Conservation (phyloP, 2,888 invertebrate genomes). For the Globia sparganii region DNA sequence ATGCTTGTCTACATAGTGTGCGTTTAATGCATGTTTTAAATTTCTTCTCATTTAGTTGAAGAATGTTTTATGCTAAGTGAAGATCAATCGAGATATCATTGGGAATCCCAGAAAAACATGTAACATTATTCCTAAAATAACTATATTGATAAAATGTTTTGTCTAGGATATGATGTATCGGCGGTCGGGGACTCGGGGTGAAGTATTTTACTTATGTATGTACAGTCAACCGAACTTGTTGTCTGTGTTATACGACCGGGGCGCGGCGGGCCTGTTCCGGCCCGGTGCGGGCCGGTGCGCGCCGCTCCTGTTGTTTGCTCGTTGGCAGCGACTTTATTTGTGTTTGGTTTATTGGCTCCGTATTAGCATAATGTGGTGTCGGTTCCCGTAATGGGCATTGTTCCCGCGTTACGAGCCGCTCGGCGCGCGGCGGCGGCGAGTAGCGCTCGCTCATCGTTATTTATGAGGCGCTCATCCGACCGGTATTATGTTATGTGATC, state of each 20-base stretch:
- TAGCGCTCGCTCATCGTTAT: constrained; percentile 26
- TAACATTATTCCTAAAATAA: background rate
- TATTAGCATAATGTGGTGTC: constrained; percentile 69
- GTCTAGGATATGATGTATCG: background rate
- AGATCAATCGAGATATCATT: background rate
- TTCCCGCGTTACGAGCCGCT: constrained; percentile 54
- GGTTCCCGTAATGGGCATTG: constrained; percentile 57
- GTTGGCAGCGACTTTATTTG: constrained; percentile 40
- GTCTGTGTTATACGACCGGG: background rate
- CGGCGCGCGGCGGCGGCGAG: background rate
- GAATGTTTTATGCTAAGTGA: background rate
- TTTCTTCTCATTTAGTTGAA: too few species aligned
- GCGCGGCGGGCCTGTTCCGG: background rate
- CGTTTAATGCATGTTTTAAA: too few species aligned
- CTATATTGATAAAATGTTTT: background rate
- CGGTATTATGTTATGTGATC: constrained; percentile 15
- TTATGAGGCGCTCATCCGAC: constrained; percentile 33
- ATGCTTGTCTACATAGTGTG: too few species aligned
- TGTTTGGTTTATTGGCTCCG: constrained; percentile 66
- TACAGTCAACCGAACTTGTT: background rate
- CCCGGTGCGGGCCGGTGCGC: background rate
- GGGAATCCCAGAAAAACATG: background rate
- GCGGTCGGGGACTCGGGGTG: too few species aligned
- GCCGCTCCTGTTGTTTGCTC: constrained; percentile 16
- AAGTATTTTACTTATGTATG: background rate